Conservation (phyloP, 2,888 invertebrate genomes). For the Phasia obesa region DNA sequence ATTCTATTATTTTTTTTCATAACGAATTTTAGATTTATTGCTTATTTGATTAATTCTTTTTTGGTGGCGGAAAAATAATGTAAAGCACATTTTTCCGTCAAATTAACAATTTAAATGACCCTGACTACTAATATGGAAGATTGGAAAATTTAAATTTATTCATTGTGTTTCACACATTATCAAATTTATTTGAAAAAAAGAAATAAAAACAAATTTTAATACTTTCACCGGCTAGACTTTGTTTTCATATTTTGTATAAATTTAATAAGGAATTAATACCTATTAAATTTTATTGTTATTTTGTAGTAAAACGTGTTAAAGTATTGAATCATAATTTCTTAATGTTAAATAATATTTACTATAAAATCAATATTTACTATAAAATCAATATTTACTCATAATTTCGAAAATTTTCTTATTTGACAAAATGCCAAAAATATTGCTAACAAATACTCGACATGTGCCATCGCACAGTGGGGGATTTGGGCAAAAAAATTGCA, state of each 20-base stretch:
- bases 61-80: not conserved
- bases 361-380: not conserved
- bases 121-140: not conserved
- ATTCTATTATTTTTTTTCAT: not conserved
- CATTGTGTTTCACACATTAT: not conserved
- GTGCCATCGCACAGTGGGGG: too few relatives aligned
- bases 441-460: not conserved
- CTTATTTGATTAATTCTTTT: not conserved
- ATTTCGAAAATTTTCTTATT: not conserved
- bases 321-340: conserved; percentile 17
- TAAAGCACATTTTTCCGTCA: not conserved
- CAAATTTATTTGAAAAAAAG: conserved; percentile 15
- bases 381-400: not conserved
- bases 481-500: too few relatives aligned
- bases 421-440: conserved; percentile 4
- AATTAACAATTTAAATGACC: not conserved
- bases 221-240: conserved; percentile 28
- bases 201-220: too few relatives aligned
- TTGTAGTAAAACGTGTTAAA: conserved; percentile 37
- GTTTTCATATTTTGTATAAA: conserved; percentile 10
- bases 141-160: not conserved
- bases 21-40: not conserved
- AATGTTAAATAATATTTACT: too few relatives aligned
- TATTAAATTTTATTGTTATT: not conserved
- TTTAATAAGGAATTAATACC: not conserved